Base-by-base conservation (phyloP, 2,113 vertebrate species). In the Apaloderma vittatum region DNA sequence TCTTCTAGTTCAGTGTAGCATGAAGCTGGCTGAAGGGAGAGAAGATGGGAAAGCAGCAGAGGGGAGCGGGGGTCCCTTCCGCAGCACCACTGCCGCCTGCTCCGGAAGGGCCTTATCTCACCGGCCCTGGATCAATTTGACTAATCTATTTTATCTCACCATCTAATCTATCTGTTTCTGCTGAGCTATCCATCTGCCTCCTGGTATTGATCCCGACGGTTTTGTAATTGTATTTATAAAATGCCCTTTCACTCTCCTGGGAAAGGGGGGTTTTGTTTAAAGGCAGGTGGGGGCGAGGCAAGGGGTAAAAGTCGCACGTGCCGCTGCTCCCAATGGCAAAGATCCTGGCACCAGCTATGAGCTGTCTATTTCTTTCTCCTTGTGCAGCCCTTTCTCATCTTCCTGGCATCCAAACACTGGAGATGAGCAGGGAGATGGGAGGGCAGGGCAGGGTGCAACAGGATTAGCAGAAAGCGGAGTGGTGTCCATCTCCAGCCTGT, bases 181-280 rank as follows among this genome's bases (percentile, higher is more conserved):
- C 62, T 61, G 92, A 93, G 83, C 94, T 67, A 80, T 83, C 91
- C 84, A 93, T 95, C 80, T 91, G 88, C 76, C 23, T 83, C 1
- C 0, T 61, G 32, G 65, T 93, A 97, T 94, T 65, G 90, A 97
- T 93, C 76, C 79, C 70, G 88, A 40, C 79, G 72, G 91, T 88
- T 93, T 89, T 0, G 34, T 95, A 95, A 97, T 94, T 92, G 85
- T 95, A 77, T 96, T 97, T 96, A 84, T 93, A 88, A 97, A 97
- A 95, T 90, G 90, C 86, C 72, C 82, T 94, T 96, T 96, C 88
- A 88, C 76, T 68, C 86, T 76, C 43, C 65, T 71, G 79, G 79
- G 85, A 94, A 77, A 27, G 30, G 32, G 30, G 21, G 29, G 51
- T 5, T 75, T 93, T 90, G 22, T 80, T 45, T 77, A 86, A 94